A percentile compares a stretch with the other conserved stretches of the same genome.
Evolutionary conservation across 2,113 vertebrate species (phyloP).

Genomic region (Rattus rattus): DNA sequence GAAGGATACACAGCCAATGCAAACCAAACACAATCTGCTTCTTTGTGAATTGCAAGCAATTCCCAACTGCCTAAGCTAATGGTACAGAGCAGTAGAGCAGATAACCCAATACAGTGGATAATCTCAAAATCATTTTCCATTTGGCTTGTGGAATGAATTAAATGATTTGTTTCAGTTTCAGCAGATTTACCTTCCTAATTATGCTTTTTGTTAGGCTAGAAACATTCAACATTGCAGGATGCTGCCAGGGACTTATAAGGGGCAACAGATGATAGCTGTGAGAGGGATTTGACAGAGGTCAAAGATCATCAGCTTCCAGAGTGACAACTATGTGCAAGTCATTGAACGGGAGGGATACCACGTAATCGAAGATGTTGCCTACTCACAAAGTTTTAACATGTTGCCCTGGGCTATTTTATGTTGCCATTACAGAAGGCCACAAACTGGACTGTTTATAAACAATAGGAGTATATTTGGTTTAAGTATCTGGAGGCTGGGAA

Average conservation of each 20-base stretch:
- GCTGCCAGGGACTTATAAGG: conserved; percentile 72
- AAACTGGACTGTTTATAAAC: background rate
- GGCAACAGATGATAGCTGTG: background rate
- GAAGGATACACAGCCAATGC: conserved; percentile 68
- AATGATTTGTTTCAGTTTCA: conserved; percentile 82
- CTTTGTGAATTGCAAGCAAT: conserved; percentile 80
- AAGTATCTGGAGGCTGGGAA: background rate
- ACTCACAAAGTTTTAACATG: background rate
- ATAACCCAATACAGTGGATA: conserved; percentile 83
- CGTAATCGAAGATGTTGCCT: background rate
- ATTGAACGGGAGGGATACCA: background rate
- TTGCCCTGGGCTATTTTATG: background rate
- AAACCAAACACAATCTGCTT: conserved; percentile 83
- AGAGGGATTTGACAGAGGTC: conserved; percentile 55
- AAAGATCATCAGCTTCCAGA: background rate
- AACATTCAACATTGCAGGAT: conserved; percentile 76
- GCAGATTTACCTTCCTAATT: conserved; percentile 84
- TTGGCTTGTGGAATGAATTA: conserved; percentile 83
- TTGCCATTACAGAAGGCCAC: background rate
- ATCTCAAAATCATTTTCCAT: conserved; percentile 84
- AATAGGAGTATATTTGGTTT: background rate
- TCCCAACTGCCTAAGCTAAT: conserved; percentile 83
- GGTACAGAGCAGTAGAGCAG: conserved; percentile 81
- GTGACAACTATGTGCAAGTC: background rate
- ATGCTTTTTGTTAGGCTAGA: conserved; percentile 81